Evolutionary conservation across 2,797 vertebrate species (phyloP).

Genomic region (Leptodactylus fallax): DNA sequence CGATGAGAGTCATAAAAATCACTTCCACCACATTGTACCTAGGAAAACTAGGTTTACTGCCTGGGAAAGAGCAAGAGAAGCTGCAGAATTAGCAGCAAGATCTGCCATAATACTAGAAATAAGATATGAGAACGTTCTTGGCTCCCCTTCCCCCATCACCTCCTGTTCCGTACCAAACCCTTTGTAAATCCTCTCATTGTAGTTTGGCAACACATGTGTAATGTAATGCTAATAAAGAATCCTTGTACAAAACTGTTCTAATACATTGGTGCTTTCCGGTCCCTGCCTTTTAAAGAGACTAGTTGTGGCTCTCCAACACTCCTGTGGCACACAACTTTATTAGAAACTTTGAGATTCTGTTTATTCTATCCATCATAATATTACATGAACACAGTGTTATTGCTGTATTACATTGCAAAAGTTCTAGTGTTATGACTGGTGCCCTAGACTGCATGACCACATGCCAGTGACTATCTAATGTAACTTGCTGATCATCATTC

Average conservation of each 20-base stretch:
- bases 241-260: constrained; percentile 29
- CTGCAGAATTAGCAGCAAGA: constrained; percentile 5
- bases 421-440: not conserved
- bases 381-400: not conserved
- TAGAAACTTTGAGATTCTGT: not conserved
- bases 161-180: constrained; percentile 44
- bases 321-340: not conserved
- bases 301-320: constrained; percentile 14
- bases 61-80: not conserved
- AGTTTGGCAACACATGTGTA: constrained; percentile 53
- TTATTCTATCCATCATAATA: not conserved
- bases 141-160: constrained; percentile 25
- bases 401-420: no score
- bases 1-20: constrained; percentile 12
- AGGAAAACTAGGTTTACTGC: constrained; percentile 3
- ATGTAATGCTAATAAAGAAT: constrained; percentile 55
- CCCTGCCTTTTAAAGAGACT: not conserved
- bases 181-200: constrained; percentile 53
- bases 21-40: constrained; percentile 32
- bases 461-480: not conserved
- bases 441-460: not conserved
- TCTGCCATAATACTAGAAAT: constrained; percentile 36
- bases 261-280: constrained; percentile 6
- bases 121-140: constrained; percentile 39
- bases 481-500: no score